Evolutionary conservation across 2,113 vertebrate species (phyloP).

Genomic region (Notiomystis cincta): DNA sequence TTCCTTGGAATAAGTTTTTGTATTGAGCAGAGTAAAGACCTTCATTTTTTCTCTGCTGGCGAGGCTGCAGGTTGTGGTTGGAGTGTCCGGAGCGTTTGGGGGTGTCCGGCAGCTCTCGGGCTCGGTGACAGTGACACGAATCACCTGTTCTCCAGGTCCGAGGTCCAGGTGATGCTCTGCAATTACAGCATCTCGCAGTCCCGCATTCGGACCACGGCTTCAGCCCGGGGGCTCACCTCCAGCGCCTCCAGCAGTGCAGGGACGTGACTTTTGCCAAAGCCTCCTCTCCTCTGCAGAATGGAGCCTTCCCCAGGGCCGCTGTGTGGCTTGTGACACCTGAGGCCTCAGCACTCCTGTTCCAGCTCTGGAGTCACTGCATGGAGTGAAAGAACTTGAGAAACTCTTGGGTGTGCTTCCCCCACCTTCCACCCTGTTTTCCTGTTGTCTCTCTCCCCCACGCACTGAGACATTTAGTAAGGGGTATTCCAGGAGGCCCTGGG

Average conservation of each 20-base stretch:
- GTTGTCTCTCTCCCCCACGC: rapidly evolving
- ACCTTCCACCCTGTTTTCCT: rapidly evolving
- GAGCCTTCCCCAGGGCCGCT: not conserved
- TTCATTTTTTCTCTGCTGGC: not conserved
- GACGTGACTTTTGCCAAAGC: not conserved
- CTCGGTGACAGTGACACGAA: rapidly evolving
- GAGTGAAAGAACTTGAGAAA: not conserved
- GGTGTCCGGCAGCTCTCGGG: rapidly evolving
- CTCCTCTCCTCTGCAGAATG: not conserved
- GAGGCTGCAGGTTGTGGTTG: not conserved
- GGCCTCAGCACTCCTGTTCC: not conserved
- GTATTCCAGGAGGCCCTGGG: not conserved
- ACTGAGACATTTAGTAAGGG: not conserved
- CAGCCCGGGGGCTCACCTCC: not conserved
- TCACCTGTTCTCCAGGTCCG: not conserved
- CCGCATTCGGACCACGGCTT: rapidly evolving
- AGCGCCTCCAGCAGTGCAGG: not conserved
- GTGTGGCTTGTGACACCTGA: rapidly evolving
- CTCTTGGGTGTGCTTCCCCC: not conserved
- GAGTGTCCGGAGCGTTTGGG: rapidly evolving
- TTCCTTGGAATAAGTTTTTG: not conserved
- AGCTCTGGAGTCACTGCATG: rapidly evolving
- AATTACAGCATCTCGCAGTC: not conserved
- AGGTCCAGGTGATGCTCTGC: not conserved
- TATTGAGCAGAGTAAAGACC: not conserved